Evolutionary conservation across 2,113 vertebrate genomes (phyloP), one percentile per base, ranked within the genome.

Genomic region (Bucco capensis): DNA sequence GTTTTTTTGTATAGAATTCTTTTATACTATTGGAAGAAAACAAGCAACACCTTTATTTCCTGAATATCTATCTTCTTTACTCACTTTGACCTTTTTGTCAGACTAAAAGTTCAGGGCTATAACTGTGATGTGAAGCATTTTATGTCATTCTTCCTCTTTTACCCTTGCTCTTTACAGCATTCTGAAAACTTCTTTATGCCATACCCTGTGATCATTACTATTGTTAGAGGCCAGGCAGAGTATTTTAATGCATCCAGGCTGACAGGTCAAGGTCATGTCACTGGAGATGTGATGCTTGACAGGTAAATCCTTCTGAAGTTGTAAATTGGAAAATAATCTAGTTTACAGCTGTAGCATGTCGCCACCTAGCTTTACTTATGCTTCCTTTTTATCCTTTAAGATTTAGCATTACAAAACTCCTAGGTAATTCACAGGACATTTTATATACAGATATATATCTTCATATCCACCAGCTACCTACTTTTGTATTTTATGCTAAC

Each of bases 341-440:
- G 6, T 91, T 83, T 86, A 88, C 25, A 82, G 86, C 66, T 96
- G 81, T 82, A 93, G 50, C 87, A 88, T 94, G 54, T 65, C 50
- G 57, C 94, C 88, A 94, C 74, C 94, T 96, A 95, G 93, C 88
- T 96, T 94, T 86, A 65, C 19, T 69, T 49, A 21, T 35, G 25
- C 57, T 81, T 35, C 4, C 5, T 70, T 89, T 69, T 87, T 74
- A 35, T 91, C 42, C 37, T 71, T 74, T 61, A 82, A 94, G 86
- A 89, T 78, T 23, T 49, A 60, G 8, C 67, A 53, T 90, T 86
- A 88, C 9, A 25, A 30, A 81, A 57, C 25, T 69, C 50, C 21
- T n/a, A 33, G 30, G 61, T 53, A 92, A 82, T 81, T 83, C 37
- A 78, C 8, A 35, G 23, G 40, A 60, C 14, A 24, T 58, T 84